Evolutionary conservation across 2,113 vertebrate genomes (phyloP).

Genomic region (Albula glossodonta): DNA sequence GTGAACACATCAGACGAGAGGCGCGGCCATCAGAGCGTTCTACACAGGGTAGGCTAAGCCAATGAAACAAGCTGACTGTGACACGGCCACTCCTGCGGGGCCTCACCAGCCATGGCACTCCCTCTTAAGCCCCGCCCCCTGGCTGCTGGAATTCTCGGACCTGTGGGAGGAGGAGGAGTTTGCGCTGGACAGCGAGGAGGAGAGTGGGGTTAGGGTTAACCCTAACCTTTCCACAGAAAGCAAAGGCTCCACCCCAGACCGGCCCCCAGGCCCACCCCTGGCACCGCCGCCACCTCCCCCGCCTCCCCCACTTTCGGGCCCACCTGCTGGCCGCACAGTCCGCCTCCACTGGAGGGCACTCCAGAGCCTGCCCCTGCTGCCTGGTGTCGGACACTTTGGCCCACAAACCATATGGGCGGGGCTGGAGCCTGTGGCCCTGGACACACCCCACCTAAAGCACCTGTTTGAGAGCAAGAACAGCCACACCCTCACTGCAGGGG

Average conservation of each 20-base stretch:
- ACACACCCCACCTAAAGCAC: conserved; percentile 61
- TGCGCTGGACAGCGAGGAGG: conserved; percentile 47
- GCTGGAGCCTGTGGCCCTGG: conserved; percentile 64
- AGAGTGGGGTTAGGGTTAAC: conserved; percentile 33
- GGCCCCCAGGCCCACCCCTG: conserved; percentile 31
- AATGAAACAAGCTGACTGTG: conserved; percentile 62
- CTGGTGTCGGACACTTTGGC: conserved; percentile 70
- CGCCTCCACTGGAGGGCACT: conserved; percentile 74
- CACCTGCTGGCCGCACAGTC: conserved; percentile 50
- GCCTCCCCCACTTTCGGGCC: background rate
- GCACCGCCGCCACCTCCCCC: conserved; percentile 32
- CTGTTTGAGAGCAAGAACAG: conserved; percentile 65
- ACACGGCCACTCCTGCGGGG: conserved; percentile 39
- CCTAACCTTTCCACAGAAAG: conserved; percentile 38
- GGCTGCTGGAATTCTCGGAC: conserved; percentile 72
- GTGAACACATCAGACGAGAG: background rate
- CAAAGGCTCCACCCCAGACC: conserved; percentile 27
- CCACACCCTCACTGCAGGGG: conserved; percentile 42
- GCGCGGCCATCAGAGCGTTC: background rate
- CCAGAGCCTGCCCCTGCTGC: conserved; percentile 57
- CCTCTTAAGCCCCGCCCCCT: conserved; percentile 63
- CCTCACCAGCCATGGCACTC: conserved; percentile 44
- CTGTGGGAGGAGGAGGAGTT: conserved; percentile 74
- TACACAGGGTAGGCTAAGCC: background rate
- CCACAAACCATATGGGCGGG: conserved; percentile 68